Base-by-base conservation (phyloP, 2,888 invertebrate genomes). In the Chrysopilus asiliformis region DNA sequence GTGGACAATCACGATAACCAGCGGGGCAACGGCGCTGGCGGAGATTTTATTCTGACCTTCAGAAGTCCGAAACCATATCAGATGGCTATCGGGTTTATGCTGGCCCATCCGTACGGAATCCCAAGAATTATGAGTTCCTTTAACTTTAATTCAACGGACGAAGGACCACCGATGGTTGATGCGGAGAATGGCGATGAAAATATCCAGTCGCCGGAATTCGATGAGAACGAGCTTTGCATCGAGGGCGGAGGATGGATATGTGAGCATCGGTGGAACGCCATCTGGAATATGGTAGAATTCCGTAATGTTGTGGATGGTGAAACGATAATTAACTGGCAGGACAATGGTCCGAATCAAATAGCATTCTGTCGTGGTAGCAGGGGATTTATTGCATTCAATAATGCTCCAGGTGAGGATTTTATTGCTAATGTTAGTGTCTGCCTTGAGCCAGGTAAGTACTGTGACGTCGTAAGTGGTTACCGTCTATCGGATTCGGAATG, bases 1-100 rank as follows among this genome's bases (percentile, higher is more conserved):
- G 69, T 85, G 16, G 85, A 85, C 50, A 87, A 87, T 58, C 87
- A 87, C 52, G 87, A 87, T 55, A 82, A 79, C 47, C 82, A 85
- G 46, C 33, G 41, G 6, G 43, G 74, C 4, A 64, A 68, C 34
- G 71, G 72, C 39, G 73, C 68, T 1, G 68, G 67, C 4, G 68
- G 68, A 3, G 62, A 43, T 10, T 27, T 48, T 42, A 56, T 64
- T 39, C 49, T 66, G n/a, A 64, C 56, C 6, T 52, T 62, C 49
- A 57, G 60, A 36, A 42, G 47, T 6, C 38, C 60, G 1, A 57
- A 54, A 36, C 50, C 49, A 36, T 67, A 64, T 50, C 65, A 58
- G 51, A 56, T 46, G 56, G 72, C 71, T 1, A 61, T 57, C 5
- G 68, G 70, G n/a, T 76, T 71, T 56, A 71, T 70, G 63, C 31